Evolutionary conservation across 1,140 invertebrate genomes (phyloP).

Genomic region (Zaprionus camerounensis): DNA sequence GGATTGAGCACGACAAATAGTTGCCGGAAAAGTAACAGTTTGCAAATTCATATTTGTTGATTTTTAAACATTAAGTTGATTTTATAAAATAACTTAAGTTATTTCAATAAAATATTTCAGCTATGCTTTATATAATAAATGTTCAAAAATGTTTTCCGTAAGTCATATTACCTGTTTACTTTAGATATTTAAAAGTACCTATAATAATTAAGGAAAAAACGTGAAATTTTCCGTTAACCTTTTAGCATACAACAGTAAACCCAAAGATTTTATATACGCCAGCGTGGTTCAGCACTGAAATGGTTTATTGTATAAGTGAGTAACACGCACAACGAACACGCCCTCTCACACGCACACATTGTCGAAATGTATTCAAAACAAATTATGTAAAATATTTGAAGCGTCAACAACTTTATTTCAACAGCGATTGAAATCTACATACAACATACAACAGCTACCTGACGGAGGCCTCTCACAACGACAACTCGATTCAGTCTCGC

Average conservation of each 20-base stretch:
- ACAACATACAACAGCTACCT: slow-evolving; percentile 13
- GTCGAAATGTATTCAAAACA: slow-evolving; percentile 59
- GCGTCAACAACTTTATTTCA: slow-evolving; percentile 71
- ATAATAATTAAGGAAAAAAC: neutral
- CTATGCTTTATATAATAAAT: too few relatives aligned
- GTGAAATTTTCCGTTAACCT: slow-evolving; percentile 15
- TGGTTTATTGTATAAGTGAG: neutral
- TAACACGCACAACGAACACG: slow-evolving; percentile 8
- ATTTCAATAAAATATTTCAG: too few relatives aligned
- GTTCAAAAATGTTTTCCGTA: neutral
- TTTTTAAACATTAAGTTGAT: too few relatives aligned
- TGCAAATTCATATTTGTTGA: neutral
- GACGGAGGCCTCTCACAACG: neutral
- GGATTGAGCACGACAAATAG: neutral
- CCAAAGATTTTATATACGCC: slow-evolving; percentile 47
- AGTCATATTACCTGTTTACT: neutral
- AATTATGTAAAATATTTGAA: slow-evolving; percentile 76
- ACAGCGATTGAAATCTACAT: slow-evolving; percentile 66
- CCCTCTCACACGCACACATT: slow-evolving; percentile 1
- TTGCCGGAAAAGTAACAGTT: neutral
- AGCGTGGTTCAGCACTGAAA: slow-evolving; percentile 27
- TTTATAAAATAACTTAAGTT: too few relatives aligned
- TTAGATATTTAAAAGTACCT: too few relatives aligned
- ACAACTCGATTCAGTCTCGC: neutral
- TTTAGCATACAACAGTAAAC: slow-evolving; percentile 15